Evolutionary conservation across 2,113 vertebrate species (phyloP), one percentile per base, ranked within the genome.

Genomic region (Ammodramus savannarum): DNA sequence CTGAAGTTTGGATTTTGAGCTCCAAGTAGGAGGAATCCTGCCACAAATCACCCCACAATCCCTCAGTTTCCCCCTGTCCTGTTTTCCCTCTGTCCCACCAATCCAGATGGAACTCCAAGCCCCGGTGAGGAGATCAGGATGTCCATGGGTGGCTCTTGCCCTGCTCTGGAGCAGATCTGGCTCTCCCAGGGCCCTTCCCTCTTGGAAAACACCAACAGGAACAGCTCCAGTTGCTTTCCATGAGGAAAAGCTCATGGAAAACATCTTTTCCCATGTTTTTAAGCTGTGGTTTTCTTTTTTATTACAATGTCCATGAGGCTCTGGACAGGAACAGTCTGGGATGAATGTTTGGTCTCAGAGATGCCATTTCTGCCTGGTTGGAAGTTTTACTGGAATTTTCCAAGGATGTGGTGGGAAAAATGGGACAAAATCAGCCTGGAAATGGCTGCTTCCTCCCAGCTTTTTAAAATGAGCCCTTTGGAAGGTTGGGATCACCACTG

Each of bases 101-200:
- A 44, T 54, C 82, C 59, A n/a, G 49, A 2, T 4, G 51, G 41
- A 23, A 57, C 6, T 39, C 49, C 68, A 15, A 55, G 27, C 58
- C 39, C 22, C 0, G 0, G 2, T 21, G 68, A 32, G 23, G 36
- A 68, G 11, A n/a, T 4, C 39, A 3, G 58, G 38, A 54, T 13
- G 2, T 62, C 67, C 39, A 21, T 4, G 48, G 32, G 38, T 21
- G 46, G 32, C 10, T 51, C 66, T 6, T 51, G 23, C 16, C 36
- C 31, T 10, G 66, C 65, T 61, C 17, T 6, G 6, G 54, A n/a
- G 14, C 54, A 65, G 16, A 13, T 14, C 38, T n/a, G 34, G 32
- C 10, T 31, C 10, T 12, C 8, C 13, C 36, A 16, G 36, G 34
- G 34, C 21, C 11, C 7, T 62, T 73, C 34, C 55, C 78, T 46